These are phyloP conservation scores for Eueides isabella DNA, from an alignment of 1,140 invertebrate genomes.

Conservation along the genomic window DNA sequence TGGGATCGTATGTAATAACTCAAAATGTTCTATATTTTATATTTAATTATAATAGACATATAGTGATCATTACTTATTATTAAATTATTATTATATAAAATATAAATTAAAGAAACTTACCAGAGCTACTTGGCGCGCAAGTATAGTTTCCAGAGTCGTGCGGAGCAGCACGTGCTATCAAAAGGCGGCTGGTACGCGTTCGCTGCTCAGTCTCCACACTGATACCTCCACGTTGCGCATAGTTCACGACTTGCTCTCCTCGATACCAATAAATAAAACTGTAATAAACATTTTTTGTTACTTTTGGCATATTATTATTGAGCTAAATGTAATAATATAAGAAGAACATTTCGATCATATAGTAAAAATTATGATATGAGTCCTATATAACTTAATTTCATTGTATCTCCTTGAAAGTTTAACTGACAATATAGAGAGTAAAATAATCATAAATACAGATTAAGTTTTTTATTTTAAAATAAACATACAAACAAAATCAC, in stretches of 20 bases:
- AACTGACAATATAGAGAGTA: too few species aligned
- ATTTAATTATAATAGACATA: too few species aligned
- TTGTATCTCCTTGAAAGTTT: too few species aligned
- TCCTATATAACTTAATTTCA: too few species aligned
- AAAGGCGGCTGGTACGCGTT: conserved; percentile 90
- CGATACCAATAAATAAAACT: conserved; percentile 96
- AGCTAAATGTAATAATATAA: too few species aligned
- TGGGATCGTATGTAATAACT: too few species aligned
- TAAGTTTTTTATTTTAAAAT: too few species aligned
- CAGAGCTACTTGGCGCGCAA: conserved; percentile 87
- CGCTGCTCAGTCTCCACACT: conserved; percentile 93
- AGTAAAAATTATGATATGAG: too few species aligned
- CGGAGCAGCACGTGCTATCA: conserved; percentile 90
- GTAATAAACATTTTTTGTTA: conserved; percentile 16
- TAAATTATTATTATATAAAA: neutral
- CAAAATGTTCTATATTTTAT: too few species aligned
- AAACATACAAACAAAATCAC: neutral
- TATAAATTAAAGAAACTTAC: conserved; percentile 53
- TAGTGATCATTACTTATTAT: too few species aligned
- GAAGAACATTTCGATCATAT: too few species aligned
- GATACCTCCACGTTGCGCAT: conserved; percentile 92
- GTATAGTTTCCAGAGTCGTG: conserved; percentile 94
- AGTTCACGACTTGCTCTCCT: conserved; percentile 93
- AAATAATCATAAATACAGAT: too few species aligned
- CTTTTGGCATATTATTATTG: neutral